A percentile compares a stretch with the other conserved stretches of the same genome.
Evolutionary conservation across 2,113 vertebrate genomes (phyloP).

Genomic region (Hippolais icterina): DNA sequence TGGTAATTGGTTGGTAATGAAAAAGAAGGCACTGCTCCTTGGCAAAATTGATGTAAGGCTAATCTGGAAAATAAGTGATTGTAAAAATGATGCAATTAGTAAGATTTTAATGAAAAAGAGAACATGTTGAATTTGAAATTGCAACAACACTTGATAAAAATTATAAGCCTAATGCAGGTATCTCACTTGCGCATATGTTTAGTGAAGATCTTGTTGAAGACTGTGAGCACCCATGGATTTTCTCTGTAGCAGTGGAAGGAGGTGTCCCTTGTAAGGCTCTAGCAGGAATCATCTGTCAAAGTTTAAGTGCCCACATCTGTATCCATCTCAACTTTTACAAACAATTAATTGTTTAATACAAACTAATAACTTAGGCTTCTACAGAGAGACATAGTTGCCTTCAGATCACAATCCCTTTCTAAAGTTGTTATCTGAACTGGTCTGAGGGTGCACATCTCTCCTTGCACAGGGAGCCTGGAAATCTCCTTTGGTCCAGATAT

Average conservation of each 20-base stretch:
- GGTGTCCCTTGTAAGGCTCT: background rate
- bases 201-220: background rate
- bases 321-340: background rate
- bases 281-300: background rate
- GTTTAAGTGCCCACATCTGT: background rate
- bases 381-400: background rate
- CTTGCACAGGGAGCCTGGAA: background rate
- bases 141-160: fast-evolving
- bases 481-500: background rate
- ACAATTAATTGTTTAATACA: background rate
- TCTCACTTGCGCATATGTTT: background rate
- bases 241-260: background rate
- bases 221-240: background rate
- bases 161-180: background rate
- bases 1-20: background rate
- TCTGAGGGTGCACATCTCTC: background rate
- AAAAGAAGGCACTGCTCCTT: background rate
- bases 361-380: background rate
- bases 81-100: background rate
- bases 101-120: background rate
- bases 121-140: background rate
- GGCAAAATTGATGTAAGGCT: background rate
- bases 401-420: background rate
- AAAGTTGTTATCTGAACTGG: background rate
- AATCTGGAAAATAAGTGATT: background rate